Evolutionary conservation across 2,888 invertebrate species (phyloP), one percentile per base, ranked within the genome.

Genomic region (Pristionchus fissidentatus): DNA sequence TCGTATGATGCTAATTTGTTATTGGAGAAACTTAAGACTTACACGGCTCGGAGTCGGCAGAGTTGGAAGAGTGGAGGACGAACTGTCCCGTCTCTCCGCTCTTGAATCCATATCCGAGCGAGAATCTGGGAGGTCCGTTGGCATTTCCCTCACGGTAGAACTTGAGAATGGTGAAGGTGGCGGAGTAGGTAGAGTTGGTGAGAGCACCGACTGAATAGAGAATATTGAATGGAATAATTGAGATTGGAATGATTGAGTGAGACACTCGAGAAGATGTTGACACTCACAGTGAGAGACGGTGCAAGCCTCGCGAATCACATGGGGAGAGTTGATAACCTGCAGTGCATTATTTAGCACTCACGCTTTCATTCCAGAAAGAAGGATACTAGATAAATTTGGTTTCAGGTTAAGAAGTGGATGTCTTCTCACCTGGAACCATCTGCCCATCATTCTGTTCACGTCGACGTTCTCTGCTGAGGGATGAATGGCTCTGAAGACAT

Each of bases 111-210:
- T 92, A 92, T 82, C 92, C 92, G 70, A 92, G 90, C 49, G 92
- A 89, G 86, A 92, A 92, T 55, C 92, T 86, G 55, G 92, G 92
- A 22, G 92, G 91, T 35, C 92, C 92, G 82, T 92, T 92, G 57
- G 92, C 91, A 81, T 92, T 92, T 77, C 92, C 92, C 86, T 92
- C 92, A 60, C 92, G 90, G 88, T 92, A 92, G 88, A 92, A 92
- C 87, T 92, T 92, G 83, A 92, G 88, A 66, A 91, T 91, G 49
- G 92, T 92, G 88, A 92, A 92, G 15, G 90, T 90, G 41, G 92
- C 92, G 32, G 91, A 91, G 89, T 92, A 92, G 52, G 92, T 92
- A 89, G 91, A 91, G 89, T 92, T 92, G 82, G 92, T 92, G 8
- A 92, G 86, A 10, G 92, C 92, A 81, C 92, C 92, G 88, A 92